Evolutionary conservation across 2,888 invertebrate species (phyloP).

Genomic region (Tryphoninae sp.): DNA sequence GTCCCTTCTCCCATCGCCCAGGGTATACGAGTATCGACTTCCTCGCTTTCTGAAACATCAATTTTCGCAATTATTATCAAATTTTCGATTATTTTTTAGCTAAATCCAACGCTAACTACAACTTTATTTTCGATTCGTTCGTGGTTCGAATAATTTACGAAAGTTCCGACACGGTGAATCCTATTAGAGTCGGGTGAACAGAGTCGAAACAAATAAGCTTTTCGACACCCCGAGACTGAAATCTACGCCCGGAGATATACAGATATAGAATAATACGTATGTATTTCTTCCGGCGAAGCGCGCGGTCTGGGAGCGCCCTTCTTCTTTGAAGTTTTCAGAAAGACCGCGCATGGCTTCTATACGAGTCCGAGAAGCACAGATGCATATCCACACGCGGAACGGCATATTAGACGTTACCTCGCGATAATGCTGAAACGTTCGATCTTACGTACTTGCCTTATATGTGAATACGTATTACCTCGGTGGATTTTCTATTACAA

Average conservation of each 20-base stretch:
- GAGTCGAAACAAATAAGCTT: slow-evolving; percentile 11
- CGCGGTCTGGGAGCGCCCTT: slow-evolving; percentile 20
- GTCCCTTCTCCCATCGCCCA: neutral
- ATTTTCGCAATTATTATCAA: too few relatives aligned
- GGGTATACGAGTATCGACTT: neutral
- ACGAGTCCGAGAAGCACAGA: slow-evolving; percentile 43
- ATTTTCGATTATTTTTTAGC: too few relatives aligned
- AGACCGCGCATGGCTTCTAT: neutral
- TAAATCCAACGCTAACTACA: too few relatives aligned
- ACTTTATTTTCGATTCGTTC: too few relatives aligned
- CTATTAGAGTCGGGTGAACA: neutral
- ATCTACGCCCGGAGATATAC: neutral
- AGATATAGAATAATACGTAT: slow-evolving; percentile 9
- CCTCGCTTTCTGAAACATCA: too few relatives aligned
- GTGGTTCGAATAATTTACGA: too few relatives aligned
- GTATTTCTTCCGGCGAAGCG: slow-evolving; percentile 54
- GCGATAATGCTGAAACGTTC: slow-evolving; percentile 43
- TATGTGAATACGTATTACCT: slow-evolving; percentile 23
- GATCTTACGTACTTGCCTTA: slow-evolving; percentile 34
- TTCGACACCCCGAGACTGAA: slow-evolving; percentile 15
- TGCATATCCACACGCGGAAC: slow-evolving; percentile 50
- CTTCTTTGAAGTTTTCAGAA: slow-evolving; percentile 58
- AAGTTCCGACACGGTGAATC: neutral
- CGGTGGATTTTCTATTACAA: slow-evolving; percentile 26
- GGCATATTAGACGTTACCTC: slow-evolving; percentile 35